Conservation (phyloP, 2,888 invertebrate genomes). For the Lamproptera curius region DNA sequence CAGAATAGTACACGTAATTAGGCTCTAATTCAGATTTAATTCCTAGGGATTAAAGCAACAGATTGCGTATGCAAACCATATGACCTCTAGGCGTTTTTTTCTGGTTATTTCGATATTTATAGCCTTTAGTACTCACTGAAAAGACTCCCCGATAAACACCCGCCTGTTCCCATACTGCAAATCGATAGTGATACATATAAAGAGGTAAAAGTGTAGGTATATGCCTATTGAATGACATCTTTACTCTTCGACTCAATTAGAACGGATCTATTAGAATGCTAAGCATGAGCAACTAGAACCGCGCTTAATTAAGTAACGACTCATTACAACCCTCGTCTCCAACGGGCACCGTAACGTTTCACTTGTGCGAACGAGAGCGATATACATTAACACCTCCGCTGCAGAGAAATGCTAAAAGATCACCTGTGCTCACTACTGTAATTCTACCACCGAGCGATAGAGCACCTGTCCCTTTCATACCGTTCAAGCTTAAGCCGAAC, state of each 20-base stretch:
- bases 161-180: slow-evolving; percentile 34
- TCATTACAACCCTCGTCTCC: slow-evolving; percentile 48
- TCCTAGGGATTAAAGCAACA: slow-evolving; percentile 23
- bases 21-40: slow-evolving; percentile 27
- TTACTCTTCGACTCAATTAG: slow-evolving; percentile 53
- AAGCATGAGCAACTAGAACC: slow-evolving; percentile 62
- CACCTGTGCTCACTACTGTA: slow-evolving; percentile 79
- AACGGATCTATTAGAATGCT: slow-evolving; percentile 62
- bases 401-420: slow-evolving; percentile 70
- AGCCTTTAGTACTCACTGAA: neutral
- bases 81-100: slow-evolving; percentile 16
- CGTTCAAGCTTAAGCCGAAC: slow-evolving; percentile 72
- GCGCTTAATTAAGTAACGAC: slow-evolving; percentile 57
- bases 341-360: slow-evolving; percentile 25
- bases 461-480: slow-evolving; percentile 77
- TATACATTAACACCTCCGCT: slow-evolving; percentile 64
- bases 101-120: slow-evolving; percentile 6
- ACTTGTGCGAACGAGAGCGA: slow-evolving; percentile 50
- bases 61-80: slow-evolving; percentile 22
- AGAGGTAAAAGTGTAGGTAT: slow-evolving; percentile 31
- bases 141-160: slow-evolving; percentile 20
- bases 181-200: slow-evolving; percentile 37
- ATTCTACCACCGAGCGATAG: slow-evolving; percentile 70
- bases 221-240: slow-evolving; percentile 45
- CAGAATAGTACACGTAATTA: slow-evolving; percentile 26